Base-by-base conservation (phyloP, 2,797 vertebrate genomes). In the Tarsius wallacei region DNA sequence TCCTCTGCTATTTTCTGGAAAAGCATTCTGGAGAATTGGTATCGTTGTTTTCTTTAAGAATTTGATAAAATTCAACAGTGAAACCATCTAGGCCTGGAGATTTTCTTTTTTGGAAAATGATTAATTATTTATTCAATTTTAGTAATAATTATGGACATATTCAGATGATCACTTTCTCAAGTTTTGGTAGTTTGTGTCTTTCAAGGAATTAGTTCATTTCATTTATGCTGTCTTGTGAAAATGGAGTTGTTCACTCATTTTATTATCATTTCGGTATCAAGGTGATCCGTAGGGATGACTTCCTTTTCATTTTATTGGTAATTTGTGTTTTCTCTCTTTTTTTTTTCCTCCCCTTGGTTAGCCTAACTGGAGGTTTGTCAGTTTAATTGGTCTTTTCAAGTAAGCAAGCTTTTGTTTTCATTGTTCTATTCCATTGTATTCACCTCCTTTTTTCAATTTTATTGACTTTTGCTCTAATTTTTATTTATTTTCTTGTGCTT, bases 401-500 rank as follows among this genome's bases (percentile, higher is more conserved):
- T n/a, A 90, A 90, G 36, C 31, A 28, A 77, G 63, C 10, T 73
- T 74, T 66, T 71, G 59, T 3, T 59, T 86, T 89, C 4, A 22
- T 64, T 82, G 21, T 66, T 84, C 71, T 68, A 12, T 19, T 80
- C n/a, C 42, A 42, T 42, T 42, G 7, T 59, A 61, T 28, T 63
- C 21, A 13, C 26, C 74, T 66, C 66, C 53, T 87, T 47, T 66
- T 81, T 86, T 76, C 13, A 47, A 24, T 87, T 91, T 83, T 22
- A 74, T 68, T 49, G 10, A 28, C n/a, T 87, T 90, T 89, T 95
- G 14, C 28, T 81, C 31, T 42, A 51, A 49, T 49, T 87, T 81
- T 82, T 55, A 12, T 53, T 81, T 96, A 57, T 71, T 36, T 83
- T 97, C 10, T 97, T 97, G 24, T 87, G 76, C 16, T 95, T 78